Base-by-base conservation (phyloP, 2,113 vertebrate species). In the Elephantulus edwardii region DNA sequence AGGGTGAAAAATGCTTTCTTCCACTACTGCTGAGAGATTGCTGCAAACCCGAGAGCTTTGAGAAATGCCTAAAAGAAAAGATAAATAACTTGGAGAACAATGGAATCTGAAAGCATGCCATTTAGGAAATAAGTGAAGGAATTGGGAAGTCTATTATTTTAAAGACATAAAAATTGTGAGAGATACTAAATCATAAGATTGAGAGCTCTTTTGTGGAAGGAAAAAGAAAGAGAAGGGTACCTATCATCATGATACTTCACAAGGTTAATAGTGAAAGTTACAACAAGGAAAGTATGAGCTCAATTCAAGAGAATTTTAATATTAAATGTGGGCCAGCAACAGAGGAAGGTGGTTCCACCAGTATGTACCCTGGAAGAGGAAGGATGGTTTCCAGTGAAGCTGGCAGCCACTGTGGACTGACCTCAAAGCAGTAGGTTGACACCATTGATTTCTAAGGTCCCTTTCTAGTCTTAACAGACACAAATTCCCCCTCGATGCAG, bases 91-190 rank as follows among this genome's bases (percentile, higher is more conserved):
- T 12, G 30, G 76, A 58, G 4, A 35, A 3, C 35, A 33, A 33
- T 48, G 42, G 68, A 88, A 74, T 79, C 76, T 88, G 58, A 60
- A 93, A 48, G n/a, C 22, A 44, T 35, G 24, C 2, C 35, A 20
- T 70, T 66, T 89, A 79, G 56, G 76, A 74, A 74, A 86, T 50
- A 75, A 71, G 35, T 26, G 17, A 89, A 89, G 35, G 60, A 83
- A 68, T 3, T 72, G 28, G 4, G 24, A 33, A 82, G 19, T 81
- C 17, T 9, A 40, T 46, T 68, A 35, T 30, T 50, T 64, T 28
- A 30, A 72, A 91, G 26, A 70, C 17, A 20, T 56, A 40, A 72
- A 72, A 70, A 68, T 22, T 4, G 22, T 70, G 1, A 19, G 9
- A 3, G 19, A 4, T 40, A 13, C 4, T 82, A 33, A 64, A 85